Conservation (phyloP, 2,113 vertebrate genomes). For the Anser cygnoides region DNA sequence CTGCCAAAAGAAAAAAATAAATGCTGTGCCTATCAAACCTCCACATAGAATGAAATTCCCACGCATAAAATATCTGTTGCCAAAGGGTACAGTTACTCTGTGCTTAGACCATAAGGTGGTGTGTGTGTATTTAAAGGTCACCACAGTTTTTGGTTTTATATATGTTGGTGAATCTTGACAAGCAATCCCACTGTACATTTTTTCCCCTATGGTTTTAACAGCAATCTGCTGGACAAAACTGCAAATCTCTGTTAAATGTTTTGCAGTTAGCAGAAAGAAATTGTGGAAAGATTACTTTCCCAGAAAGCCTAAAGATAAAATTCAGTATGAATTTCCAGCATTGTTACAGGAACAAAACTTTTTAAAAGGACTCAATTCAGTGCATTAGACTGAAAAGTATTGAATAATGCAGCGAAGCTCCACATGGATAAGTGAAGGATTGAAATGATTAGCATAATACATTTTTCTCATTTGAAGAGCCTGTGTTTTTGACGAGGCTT, state of each 20-base stretch:
- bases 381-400: neutral
- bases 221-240: neutral
- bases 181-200: neutral
- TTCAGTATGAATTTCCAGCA: neutral
- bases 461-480: neutral
- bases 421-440: neutral
- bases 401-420: conserved; percentile 4
- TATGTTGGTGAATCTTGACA: neutral
- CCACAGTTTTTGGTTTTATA: neutral
- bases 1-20: neutral
- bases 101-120: neutral
- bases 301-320: neutral
- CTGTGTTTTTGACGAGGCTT: neutral
- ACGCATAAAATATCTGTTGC: neutral
- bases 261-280: neutral
- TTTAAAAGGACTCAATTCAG: neutral
- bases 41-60: neutral
- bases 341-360: neutral
- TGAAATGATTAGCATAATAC: neutral
- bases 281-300: neutral
- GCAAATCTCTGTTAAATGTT: neutral
- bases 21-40: neutral
- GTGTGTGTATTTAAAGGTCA: neutral
- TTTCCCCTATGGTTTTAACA: neutral
- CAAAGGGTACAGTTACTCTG: neutral